Evolutionary conservation across 2,113 vertebrate species (phyloP), one percentile per base, ranked within the genome.

Genomic region (Euleptes europaea): DNA sequence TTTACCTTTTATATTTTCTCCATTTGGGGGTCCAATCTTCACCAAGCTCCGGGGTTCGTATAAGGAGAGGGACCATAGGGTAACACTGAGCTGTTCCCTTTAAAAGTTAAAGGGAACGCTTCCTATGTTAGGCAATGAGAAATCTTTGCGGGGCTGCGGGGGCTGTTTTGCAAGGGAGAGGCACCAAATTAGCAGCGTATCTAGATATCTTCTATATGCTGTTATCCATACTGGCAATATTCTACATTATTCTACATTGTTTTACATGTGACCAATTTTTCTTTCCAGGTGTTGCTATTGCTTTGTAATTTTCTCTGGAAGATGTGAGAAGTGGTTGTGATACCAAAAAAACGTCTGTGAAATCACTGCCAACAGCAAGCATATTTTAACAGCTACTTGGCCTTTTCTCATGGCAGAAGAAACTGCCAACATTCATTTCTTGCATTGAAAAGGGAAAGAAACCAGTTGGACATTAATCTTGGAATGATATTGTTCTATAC

Each of bases 251-350:
- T n/a, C n/a, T n/a, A n/a, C n/a, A n/a, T n/a, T n/a, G n/a, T 91
- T 89, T 72, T 91, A 88, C 83, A 85, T 95, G 86, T 84, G 93
- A 89, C 86, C 84, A 42, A 86, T 92, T 94, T 91, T 83, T 90
- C 85, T 90, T 95, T 93, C 90, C 92, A 94, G 92, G 89, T 94
- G 91, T 83, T 92, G 84, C 83, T 93, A 87, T 80, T 93, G 93
- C 86, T 91, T 92, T 90, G 88, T 90, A 90, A 94, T 95, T 95
- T 95, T 88, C 93, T 93, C 84, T 95, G 94, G 87, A 96, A 96
- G 91, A 92, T 94, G 90, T 93, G 92, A 88, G 91, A 88, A 91
- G 92, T 85, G 33, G 89, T 35, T 78, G 76, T 0, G 1, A 94
- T 94, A 88, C 94, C 92, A 93, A 95, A 93, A 91, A 91, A 92